Evolutionary conservation across 2,113 vertebrate genomes (phyloP).

Genomic region (Centropristis striata): DNA sequence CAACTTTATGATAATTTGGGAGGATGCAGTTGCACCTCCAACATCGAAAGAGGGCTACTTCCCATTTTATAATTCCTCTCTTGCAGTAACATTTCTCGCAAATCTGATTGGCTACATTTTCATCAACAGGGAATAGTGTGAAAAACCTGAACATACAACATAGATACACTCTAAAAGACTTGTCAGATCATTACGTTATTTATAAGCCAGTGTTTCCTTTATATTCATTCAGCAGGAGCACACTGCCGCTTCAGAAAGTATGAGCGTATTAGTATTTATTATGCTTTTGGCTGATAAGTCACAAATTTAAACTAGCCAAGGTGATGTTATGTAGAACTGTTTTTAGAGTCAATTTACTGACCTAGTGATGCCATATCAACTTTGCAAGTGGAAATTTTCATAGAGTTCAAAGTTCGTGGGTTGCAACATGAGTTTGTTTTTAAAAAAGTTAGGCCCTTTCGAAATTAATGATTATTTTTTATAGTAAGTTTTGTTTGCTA

Average conservation of each 20-base stretch:
- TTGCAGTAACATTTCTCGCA: neutral
- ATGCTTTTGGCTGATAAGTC: too few relatives aligned
- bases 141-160: too few relatives aligned
- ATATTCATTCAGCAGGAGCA: too few relatives aligned
- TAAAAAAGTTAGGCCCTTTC: too few relatives aligned
- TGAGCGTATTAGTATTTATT: too few relatives aligned
- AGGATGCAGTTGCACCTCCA: neutral
- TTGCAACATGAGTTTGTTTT: neutral
- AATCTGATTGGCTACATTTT: neutral
- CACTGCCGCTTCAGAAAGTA: too few relatives aligned
- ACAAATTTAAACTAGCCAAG: too few relatives aligned
- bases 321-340: too few relatives aligned
- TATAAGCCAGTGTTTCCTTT: too few relatives aligned
- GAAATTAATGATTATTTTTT: too few relatives aligned
- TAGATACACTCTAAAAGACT: too few relatives aligned
- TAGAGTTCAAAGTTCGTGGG: neutral
- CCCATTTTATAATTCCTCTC: neutral
- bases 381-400: neutral
- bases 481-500: neutral
- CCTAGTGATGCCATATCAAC: neutral
- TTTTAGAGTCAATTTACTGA: neutral
- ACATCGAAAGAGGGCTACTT: neutral
- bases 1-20: neutral
- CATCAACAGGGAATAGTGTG: neutral
- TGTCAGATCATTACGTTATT: too few relatives aligned